Evolutionary conservation across 2,888 invertebrate species (phyloP).

Genomic region (Cheilosia impressa): DNA sequence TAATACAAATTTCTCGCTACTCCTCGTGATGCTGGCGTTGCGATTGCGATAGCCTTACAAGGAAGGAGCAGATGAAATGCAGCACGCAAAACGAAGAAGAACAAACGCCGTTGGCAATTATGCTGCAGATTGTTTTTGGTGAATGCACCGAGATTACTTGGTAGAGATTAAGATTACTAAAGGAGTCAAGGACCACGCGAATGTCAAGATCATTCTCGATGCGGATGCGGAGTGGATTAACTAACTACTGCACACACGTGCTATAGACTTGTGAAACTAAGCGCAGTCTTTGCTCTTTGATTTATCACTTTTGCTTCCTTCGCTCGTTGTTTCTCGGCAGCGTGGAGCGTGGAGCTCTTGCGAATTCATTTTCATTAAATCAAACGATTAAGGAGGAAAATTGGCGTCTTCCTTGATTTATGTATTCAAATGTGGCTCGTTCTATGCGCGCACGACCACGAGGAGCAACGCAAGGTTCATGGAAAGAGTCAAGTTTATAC

Average conservation of each 20-base stretch:
- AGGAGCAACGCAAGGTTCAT: neutral
- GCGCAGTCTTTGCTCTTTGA: conserved; percentile 6
- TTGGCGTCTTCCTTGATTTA: conserved; percentile 28
- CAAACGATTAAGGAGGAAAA: conserved; percentile 31
- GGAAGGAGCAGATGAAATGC: conserved; percentile 32
- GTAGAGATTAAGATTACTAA: conserved; percentile 54
- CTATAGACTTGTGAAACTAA: conserved; percentile 2
- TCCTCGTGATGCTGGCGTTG: conserved; percentile 29
- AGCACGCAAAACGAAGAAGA: conserved; percentile 20
- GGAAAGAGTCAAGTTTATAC: neutral
- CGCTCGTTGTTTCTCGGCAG: neutral
- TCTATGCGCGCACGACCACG: neutral
- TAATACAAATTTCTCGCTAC: conserved; percentile 45
- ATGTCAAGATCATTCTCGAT: conserved; percentile 62
- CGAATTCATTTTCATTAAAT: conserved; percentile 42
- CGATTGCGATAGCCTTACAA: conserved; percentile 49
- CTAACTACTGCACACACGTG: conserved; percentile 33
- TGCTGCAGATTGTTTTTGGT: conserved; percentile 46
- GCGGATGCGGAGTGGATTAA: conserved; percentile 37
- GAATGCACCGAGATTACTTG: conserved; percentile 56
- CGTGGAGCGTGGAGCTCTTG: neutral
- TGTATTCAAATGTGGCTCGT: conserved; percentile 13
- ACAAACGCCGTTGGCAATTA: conserved; percentile 16
- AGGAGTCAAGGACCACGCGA: conserved; percentile 61
- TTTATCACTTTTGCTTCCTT: conserved; percentile 20